Evolutionary conservation across 1,140 invertebrate species (phyloP), one percentile per base, ranked within the genome.

Genomic region (Arion vulgaris): DNA sequence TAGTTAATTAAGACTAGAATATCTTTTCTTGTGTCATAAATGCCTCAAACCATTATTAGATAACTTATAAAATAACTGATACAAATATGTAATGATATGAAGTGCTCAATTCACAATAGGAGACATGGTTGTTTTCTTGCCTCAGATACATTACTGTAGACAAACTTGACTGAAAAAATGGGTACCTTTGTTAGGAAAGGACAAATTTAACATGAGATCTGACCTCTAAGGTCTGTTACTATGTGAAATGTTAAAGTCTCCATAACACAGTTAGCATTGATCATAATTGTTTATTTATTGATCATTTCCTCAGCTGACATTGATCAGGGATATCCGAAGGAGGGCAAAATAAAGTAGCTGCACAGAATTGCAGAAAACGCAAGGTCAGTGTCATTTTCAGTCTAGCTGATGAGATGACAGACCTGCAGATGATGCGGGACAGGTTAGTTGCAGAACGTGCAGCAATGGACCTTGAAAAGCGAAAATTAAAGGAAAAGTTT

Each of bases 301-400:
- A n/a, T 78, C 49, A 28, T 28, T 34, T 45, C 53, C 23, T 19
- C 76, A 85, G 88, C 93, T 99, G 11, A 96, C 96, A 1, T 94
- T 99, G 36, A 98, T 99, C 82, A 94, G 97, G 85, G 97, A 99
- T 91, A 99, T 99, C 49, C 92, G 98, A 71, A 93, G 98, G 69
- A 93, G 97, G 97, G 28, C 98, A 98, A 92, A 98, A 98, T 90
- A 98, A 97, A 94, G 95, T 95, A 86, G 91, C 91, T 0, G 98
- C 98, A 0, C 98, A 99, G 92, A 99, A 99, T 93, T 99, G 98
- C 93, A 95, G 98, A 79, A 99, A 99, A 91, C 95, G 98, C 76
- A 99, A 99, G 92, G 93, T 99, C 79, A 97, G 98, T 92, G 97
- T 98, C 92, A 98, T 99, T 79, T 94, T 96, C 11, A 96, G 94